A percentile compares a stretch with the other conserved stretches of the same genome.
Evolutionary conservation across 2,797 vertebrate genomes (phyloP).

Genomic region (Sebastolobus altivelis): DNA sequence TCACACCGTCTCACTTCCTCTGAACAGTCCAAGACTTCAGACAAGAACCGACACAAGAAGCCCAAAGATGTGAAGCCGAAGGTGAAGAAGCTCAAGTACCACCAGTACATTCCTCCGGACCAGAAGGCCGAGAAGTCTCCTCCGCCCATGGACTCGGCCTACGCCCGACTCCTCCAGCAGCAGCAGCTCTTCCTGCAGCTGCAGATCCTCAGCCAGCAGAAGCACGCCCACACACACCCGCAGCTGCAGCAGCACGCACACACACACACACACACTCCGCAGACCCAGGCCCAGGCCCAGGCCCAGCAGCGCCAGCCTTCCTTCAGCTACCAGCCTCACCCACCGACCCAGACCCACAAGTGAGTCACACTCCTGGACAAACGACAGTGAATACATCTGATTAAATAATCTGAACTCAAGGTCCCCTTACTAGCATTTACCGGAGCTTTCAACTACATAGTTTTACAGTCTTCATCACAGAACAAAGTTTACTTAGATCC

Average conservation of each 20-base stretch:
- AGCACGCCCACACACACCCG: conserved; percentile 85
- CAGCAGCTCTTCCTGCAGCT: conserved; percentile 98
- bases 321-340: conserved; percentile 91
- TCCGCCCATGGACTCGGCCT: conserved; percentile 99
- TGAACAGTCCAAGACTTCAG: conserved; percentile 90
- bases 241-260: conserved; percentile 82
- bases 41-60: conserved; percentile 98
- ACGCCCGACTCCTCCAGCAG: conserved; percentile 96
- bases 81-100: conserved; percentile 98
- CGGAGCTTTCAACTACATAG: neutral
- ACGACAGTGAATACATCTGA: neutral
- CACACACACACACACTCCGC: conserved; percentile 79
- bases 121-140: conserved; percentile 98
- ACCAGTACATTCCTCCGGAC: conserved; percentile 98
- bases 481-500: neutral
- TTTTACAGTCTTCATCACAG: neutral
- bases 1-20: neutral
- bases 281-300: conserved; percentile 59
- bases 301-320: conserved; percentile 86
- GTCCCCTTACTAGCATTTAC: neutral
- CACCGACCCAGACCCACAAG: conserved; percentile 84
- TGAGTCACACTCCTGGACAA: conserved; percentile 76
- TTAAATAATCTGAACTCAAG: neutral
- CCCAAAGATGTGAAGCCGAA: conserved; percentile 99
- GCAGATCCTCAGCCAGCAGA: conserved; percentile 98